Evolutionary conservation across 2,797 vertebrate genomes (phyloP), one percentile per base, ranked within the genome.

Genomic region (Mus minutoides): DNA sequence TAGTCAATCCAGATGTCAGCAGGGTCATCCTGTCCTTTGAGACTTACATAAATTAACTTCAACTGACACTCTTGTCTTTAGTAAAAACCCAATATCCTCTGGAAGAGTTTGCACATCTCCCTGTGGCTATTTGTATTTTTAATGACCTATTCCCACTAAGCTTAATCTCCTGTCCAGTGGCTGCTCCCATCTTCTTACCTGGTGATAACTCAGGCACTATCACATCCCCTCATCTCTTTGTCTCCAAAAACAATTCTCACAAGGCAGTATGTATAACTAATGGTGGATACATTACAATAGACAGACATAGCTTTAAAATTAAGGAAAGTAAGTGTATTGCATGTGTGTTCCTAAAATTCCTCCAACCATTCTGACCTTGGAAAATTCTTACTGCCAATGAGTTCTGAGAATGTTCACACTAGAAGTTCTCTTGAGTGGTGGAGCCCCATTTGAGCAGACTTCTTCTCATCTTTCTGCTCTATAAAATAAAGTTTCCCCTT

Each of bases 31-130:
- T 90, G 75, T 88, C 88, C 86, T 95, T 90, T 91, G 94, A 97
- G 75, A 96, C 89, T 91, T 92, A 88, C 17, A 90, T 88, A 60
- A 96, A 97, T 97, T 97, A 96, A 95, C 89, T 79, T 91, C 82
- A 92, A 11, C 88, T 43, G 40, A 77, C 76, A 64, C 58, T 54
- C 83, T 87, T 91, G 49, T 96, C 94, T 97, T 92, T 95, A 94
- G 94, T 92, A 96, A 84, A 71, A 87, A 94, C 14, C 79, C 71
- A 91, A 85, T 94, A 96, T 92, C 71, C 34, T 58, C 71, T 69
- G 31, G 46, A 78, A 94, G 64, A 89, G 22, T 96, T 89, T 83
- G 26, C 40, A 64, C 60, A 84, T 69, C n/a, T 89, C 64, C 58
- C 83, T 4, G 0, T 73, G 69, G 19, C 92, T 94, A 75, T 94